Conservation (phyloP, 2,888 invertebrate species). For the Athrips mouffetella region DNA sequence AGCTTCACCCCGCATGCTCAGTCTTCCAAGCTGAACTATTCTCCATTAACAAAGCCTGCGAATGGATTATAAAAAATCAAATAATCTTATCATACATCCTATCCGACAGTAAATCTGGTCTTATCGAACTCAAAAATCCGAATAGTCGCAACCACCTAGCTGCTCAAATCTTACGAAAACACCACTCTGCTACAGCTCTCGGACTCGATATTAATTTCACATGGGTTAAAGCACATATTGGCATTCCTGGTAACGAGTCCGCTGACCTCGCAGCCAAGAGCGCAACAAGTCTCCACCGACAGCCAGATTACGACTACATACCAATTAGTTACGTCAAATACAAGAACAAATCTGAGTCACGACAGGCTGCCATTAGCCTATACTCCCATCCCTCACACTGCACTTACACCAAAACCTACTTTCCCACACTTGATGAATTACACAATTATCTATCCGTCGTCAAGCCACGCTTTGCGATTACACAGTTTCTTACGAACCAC, state of each 20-base stretch:
- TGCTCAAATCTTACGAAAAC: not conserved
- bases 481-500: conserved; percentile 15
- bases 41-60: conserved; percentile 6
- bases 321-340: conserved; percentile 13
- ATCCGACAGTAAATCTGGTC: conserved; percentile 13
- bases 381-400: not conserved
- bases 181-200: not conserved
- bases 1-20: conserved; percentile 18
- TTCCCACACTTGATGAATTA: not conserved
- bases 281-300: conserved; percentile 6
- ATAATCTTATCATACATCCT: not conserved
- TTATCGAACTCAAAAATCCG: conserved; percentile 1
- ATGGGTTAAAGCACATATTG: conserved; percentile 6
- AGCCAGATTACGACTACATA: not conserved
- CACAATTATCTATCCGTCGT: not conserved
- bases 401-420: conserved; percentile 5
- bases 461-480: conserved; percentile 6
- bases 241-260: conserved; percentile 16
- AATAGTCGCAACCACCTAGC: conserved; percentile 3
- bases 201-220: not conserved
- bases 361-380: not conserved
- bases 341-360: not conserved
- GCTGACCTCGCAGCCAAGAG: conserved; percentile 16
- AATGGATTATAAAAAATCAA: not conserved
- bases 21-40: conserved; percentile 23